Evolutionary conservation across 2,797 vertebrate genomes (phyloP), one percentile per base, ranked within the genome.

Genomic region (Micropoecilia bifurca): DNA sequence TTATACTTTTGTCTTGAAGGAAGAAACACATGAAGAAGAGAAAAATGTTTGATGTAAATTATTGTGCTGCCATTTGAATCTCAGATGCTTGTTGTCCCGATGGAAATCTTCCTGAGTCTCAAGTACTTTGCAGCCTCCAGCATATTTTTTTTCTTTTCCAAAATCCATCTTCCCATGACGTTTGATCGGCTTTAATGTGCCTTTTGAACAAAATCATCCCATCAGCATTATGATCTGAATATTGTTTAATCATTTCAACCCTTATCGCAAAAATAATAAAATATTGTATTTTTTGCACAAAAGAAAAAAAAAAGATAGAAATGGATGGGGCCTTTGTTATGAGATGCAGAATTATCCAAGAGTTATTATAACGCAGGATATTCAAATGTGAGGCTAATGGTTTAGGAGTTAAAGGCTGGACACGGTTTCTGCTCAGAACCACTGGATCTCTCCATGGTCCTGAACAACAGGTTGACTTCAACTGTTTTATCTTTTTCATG

Each of bases 361-460:
- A 12, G 25, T 68, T 8, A 20, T 22, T 39, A 41, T 7, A 61
- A 18, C 2, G 57, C 8, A 20, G 16, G 48, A 1, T 8, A 63
- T 36, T 63, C 20, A 66, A 33, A 66, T 39, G 14, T 63, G 14
- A 16, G 14, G 28, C 30, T 59, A 13, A 3, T 36, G 6, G 5
- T 36, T 36, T 18, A 5, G 28, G 20, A 68, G 63, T 68, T 25
- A 39, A 20, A 68, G 66, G 39, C 66, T 39, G 20, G 20, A 63
- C 25, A 47, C 46, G 0, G 20, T 55, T 22, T 74, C 6, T 41
- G 39, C 28, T 76, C 22, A 39, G 18, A 76, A 33, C 14, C 36
- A 48, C 73, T 75, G 45, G 74, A 76, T 50, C 83, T 80, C 4
- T 87, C 85, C 75, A 0, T 72, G 83, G 73, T 85, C 48, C 81